Conservation (phyloP, 2,888 invertebrate species). For the Aelia acuminata region DNA sequence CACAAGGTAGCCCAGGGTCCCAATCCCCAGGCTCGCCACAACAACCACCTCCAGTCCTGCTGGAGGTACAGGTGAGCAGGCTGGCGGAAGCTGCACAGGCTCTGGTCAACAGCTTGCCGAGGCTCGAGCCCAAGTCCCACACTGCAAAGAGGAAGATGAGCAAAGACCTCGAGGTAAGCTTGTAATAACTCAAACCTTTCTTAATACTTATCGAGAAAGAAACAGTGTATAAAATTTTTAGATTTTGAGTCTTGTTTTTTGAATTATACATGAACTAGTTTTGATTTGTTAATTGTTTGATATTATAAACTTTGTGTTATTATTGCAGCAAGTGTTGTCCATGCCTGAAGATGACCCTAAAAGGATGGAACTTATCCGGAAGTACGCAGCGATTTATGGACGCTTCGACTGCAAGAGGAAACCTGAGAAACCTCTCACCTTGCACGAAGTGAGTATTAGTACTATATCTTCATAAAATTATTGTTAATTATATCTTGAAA, state of each 20-base stretch:
- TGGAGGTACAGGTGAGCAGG: constrained; percentile 87
- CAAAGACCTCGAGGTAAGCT: constrained; percentile 84
- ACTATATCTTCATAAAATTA: neutral
- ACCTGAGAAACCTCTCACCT: constrained; percentile 94
- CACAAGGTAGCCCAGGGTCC: constrained; percentile 57
- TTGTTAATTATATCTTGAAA: too few species aligned
- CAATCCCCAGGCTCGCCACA: constrained; percentile 71
- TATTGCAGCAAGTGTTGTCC: constrained; percentile 83
- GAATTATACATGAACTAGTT: too few species aligned
- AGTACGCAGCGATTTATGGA: constrained; percentile 98
- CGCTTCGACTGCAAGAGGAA: constrained; percentile 97
- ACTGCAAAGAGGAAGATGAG: constrained; percentile 91
- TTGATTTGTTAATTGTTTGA: too few species aligned
- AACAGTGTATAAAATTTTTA: too few species aligned
- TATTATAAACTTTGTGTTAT: neutral
- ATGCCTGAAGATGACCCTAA: constrained; percentile 90
- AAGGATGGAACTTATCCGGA: constrained; percentile 92
- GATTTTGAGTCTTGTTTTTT: too few species aligned
- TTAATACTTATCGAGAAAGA: too few species aligned
- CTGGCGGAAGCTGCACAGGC: constrained; percentile 87
- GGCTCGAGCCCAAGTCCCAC: constrained; percentile 89
- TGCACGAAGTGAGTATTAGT: constrained; percentile 84
- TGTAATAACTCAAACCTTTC: neutral
- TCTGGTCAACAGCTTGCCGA: constrained; percentile 86
- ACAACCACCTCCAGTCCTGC: constrained; percentile 79